Base-by-base conservation (phyloP, 2,888 invertebrate species). In the Helobdella robusta region DNA sequence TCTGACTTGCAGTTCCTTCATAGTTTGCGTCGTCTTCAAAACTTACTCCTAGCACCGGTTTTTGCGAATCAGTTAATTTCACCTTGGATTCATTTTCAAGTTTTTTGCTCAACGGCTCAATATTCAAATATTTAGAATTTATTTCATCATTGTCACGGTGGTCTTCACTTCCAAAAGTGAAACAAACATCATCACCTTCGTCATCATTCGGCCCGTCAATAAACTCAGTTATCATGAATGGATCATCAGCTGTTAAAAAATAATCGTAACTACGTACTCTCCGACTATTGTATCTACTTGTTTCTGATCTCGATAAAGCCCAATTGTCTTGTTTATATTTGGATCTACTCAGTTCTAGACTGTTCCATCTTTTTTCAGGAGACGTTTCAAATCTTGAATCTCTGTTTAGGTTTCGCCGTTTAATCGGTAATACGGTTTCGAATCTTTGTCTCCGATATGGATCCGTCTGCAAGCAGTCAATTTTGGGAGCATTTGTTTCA, bases 161-260 rank as follows among this genome's bases (percentile, higher is more conserved):
- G 23, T 18, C 56, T 25, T 20, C 30, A 18, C 35, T 11, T 28
- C 36, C 56, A 36, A 36, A 20, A 20, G 20, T 40, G 36, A n/a
- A n/a, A 18, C 36, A 6, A 34, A n/a, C 36, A 3, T 6, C 34
- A n/a, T 32, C 25, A 15, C 63, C 66, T 2, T 35, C 59, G 35
- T 66, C 66, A 20, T 46, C 50, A 32, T 35, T 28, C 18, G 66
- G 66, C 2, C 66, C 66, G 36, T 66, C 50, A 4, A 66, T 28
- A 23, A 66, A 66, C 46, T 66, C 66, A 1, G 66, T 66, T 28
- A 66, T 64, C 46, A 36, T 63, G 40, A 64, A 56, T 8, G 66
- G 63, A 36, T 66, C 64, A 18, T 66, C 52, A 28, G 25, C 30
- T 50, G 20, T 60, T 48, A 44, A 46, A 20, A 61, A 56, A 56